These are phyloP conservation scores for Ceuthmochares aereus DNA, from an alignment of 2,113 vertebrate species.

Conservation along the genomic window DNA sequence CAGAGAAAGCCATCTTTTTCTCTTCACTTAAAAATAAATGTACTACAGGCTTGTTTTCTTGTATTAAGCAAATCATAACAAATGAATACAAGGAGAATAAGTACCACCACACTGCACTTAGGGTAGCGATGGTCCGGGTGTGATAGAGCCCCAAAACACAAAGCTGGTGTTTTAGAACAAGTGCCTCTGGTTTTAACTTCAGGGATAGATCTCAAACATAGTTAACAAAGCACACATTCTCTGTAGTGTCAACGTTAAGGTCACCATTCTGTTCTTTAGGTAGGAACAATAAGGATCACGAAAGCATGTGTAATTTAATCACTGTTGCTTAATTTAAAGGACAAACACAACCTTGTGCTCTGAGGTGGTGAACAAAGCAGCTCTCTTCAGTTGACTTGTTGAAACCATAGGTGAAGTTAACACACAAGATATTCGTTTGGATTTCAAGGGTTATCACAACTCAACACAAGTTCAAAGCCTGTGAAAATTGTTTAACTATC, in stretches of 20 bases:
- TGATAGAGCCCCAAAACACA: not conserved
- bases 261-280: not conserved
- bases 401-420: not conserved
- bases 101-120: not conserved
- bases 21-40: constrained; percentile 1
- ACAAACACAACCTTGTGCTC: fast-evolving
- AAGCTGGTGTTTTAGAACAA: not conserved
- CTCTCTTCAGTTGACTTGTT: not conserved
- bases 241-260: not conserved
- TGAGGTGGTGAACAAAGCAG: not conserved
- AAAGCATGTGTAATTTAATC: not conserved
- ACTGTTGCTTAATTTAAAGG: not conserved
- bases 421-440: fast-evolving
- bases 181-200: not conserved
- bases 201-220: not conserved
- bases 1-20: not conserved
- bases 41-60: not conserved
- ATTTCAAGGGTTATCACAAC: not conserved
- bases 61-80: not conserved
- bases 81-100: not conserved
- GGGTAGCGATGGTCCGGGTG: not conserved
- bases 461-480: not conserved
- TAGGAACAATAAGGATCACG: not conserved
- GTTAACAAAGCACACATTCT: not conserved
- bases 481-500: not conserved